phyloP scores from a whole-genome alignment of 2,113 vertebrate genomes.

The Strix aluco region DNA sequence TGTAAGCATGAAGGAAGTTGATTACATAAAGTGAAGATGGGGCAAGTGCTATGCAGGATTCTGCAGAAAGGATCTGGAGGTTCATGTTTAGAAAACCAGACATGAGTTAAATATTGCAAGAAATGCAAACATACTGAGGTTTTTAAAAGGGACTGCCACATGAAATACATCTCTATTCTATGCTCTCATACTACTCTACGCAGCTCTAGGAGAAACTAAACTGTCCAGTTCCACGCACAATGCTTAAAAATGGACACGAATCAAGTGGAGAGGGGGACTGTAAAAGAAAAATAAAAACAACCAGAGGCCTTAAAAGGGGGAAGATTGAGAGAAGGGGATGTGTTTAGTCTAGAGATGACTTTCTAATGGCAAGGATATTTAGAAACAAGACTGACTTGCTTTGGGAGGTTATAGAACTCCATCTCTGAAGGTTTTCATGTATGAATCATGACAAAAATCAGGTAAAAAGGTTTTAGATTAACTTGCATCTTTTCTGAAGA shows the following conservation, averaged over 20 bases:
- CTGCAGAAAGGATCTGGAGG: not conserved
- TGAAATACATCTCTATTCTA: not conserved
- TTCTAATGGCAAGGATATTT: not conserved
- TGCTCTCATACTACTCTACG: not conserved
- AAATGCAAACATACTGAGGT: not conserved
- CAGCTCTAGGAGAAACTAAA: not conserved
- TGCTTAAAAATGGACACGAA: fast-evolving
- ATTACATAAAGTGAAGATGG: fast-evolving
- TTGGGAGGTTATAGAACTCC: not conserved
- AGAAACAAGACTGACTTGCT: not conserved
- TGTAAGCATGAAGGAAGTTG: not conserved
- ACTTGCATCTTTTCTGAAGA: not conserved
- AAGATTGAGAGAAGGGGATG: not conserved
- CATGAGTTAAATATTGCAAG: not conserved
- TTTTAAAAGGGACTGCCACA: not conserved
- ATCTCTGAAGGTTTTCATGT: not conserved
- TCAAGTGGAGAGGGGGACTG: not conserved
- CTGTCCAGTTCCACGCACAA: not conserved
- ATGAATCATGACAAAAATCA: not conserved
- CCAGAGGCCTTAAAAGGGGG: not conserved
- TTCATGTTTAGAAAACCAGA: not conserved
- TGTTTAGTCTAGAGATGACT: not conserved
- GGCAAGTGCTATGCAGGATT: not conserved
- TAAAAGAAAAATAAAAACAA: not conserved
- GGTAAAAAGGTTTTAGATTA: not conserved